Evolutionary conservation across 2,888 invertebrate genomes (phyloP).

Genomic region (Sinopyrophorus schimmeli): DNA sequence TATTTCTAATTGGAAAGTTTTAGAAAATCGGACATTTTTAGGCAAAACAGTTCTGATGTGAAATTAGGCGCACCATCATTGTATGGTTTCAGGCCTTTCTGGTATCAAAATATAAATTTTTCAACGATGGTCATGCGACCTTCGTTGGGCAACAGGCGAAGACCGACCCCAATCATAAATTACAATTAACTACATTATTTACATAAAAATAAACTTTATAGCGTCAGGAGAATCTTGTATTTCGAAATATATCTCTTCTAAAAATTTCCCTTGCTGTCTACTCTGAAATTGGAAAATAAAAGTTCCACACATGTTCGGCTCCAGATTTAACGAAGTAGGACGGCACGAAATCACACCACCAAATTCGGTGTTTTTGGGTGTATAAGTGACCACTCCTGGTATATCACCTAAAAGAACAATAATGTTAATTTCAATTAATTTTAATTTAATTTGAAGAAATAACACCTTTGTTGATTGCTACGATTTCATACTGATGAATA

Average conservation of each 20-base stretch:
- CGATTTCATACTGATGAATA: conserved; percentile 64
- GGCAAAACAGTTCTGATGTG: no score
- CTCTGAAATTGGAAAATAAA: conserved; percentile 63
- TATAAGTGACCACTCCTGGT: conserved; percentile 60
- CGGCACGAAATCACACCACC: conserved; percentile 61
- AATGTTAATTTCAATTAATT: conserved; percentile 30
- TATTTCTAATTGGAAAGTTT: no score
- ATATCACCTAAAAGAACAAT: conserved; percentile 58
- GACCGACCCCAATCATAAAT: no score
- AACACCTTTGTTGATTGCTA: conserved; percentile 62
- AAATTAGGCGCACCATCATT: no score
- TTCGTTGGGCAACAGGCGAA: no score
- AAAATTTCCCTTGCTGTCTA: conserved; percentile 63
- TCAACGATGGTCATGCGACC: no score
- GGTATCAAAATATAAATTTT: no score
- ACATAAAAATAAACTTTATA: conserved; percentile 63
- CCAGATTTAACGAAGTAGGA: conserved; percentile 56
- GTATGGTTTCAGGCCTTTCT: no score
- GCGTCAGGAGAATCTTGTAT: conserved; percentile 63
- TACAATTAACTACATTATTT: conserved; percentile 40
- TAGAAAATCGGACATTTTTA: no score
- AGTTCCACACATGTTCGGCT: conserved; percentile 58
- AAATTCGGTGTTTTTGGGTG: conserved; percentile 57
- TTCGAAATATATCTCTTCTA: conserved; percentile 63
- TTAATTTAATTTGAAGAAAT: no score